Base-by-base conservation (phyloP, 2,113 vertebrate genomes). In the Mus spicilegus region DNA sequence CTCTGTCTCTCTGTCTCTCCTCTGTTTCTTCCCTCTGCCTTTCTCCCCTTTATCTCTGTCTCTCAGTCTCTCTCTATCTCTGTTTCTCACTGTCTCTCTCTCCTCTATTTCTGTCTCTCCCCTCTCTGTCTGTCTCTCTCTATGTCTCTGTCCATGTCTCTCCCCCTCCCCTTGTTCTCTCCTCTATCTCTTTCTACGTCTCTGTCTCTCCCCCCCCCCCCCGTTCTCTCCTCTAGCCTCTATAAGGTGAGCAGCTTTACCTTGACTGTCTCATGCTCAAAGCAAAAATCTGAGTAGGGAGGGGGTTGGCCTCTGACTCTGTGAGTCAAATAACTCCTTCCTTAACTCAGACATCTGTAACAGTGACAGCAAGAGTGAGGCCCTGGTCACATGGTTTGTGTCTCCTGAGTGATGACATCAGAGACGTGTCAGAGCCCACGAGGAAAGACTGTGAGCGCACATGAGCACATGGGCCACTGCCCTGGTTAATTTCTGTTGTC, bases 361-460 rank as follows among this genome's bases (percentile, higher is more conserved):
- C 19, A 36, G 5, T 36, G 65, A 51, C 65, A 69, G 46, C 1
- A 1, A 36, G 28, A 46, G 46, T 24, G 8, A 5, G 5, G 56
- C 30, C 30, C 39, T 8, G 20, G 5, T 30, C 26, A 3, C 0
- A 0, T 0, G 58, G 82, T 54, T 81, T 9, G 6, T 1, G 36
- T 39, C 54, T 20, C 82, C 0, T 49, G 7, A 26, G 67, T 10
- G 8, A 49, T 81, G 58, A 76, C 14, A 5, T 42, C 24, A 2
- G 30, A 69, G 39, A 12, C 0, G 0, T 14, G 10, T 77, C 7
- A 22, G 4, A 0, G 26, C 26, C 49, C n/a, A 36, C 0, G 11
- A 36, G 17, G 87, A 42, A 69, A 10, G 22, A 56, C 39, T 33
- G 33, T 4, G 30, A 24, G 2, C 28, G 24, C 14, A 85, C 61